Evolutionary conservation across 2,113 vertebrate genomes (phyloP).

Genomic region (Sturnira hondurensis): DNA sequence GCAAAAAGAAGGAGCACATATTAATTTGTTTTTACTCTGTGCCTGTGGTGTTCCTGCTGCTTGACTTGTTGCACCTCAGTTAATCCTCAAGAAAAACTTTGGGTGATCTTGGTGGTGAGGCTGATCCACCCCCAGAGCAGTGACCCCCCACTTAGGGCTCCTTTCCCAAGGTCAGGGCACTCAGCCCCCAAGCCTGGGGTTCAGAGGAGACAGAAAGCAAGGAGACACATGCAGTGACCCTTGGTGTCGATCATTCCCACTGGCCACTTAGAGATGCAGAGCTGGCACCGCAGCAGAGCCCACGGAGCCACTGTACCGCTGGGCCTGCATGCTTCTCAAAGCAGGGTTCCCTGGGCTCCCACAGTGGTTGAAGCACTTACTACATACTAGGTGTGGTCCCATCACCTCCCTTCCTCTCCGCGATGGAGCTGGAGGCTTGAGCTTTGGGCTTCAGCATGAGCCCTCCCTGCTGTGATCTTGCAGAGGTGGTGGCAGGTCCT

Average conservation of each 20-base stretch:
- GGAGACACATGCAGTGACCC: background rate
- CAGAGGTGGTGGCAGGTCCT: background rate
- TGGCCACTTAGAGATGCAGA: background rate
- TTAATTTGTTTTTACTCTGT: too few species aligned
- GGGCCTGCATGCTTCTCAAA: background rate
- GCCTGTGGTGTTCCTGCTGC: accelerated
- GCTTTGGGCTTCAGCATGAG: background rate
- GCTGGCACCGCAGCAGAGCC: accelerated
- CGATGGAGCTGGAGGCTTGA: background rate
- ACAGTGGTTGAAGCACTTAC: too few species aligned
- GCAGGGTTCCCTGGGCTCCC: background rate
- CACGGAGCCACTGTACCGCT: accelerated
- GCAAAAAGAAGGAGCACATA: too few species aligned
- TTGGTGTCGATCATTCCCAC: background rate
- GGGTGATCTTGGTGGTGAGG: background rate
- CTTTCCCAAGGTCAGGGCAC: too few species aligned
- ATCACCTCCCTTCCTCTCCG: background rate
- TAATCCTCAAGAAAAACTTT: background rate
- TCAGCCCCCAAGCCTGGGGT: background rate
- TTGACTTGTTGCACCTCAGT: accelerated
- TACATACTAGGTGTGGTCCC: background rate
- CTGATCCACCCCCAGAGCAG: background rate
- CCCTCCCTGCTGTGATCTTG: background rate
- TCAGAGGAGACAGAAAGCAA: background rate
- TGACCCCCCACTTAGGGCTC: background rate